Evolutionary conservation across 2,888 invertebrate genomes (phyloP).

Genomic region (Lasioglossum zephyrum): DNA sequence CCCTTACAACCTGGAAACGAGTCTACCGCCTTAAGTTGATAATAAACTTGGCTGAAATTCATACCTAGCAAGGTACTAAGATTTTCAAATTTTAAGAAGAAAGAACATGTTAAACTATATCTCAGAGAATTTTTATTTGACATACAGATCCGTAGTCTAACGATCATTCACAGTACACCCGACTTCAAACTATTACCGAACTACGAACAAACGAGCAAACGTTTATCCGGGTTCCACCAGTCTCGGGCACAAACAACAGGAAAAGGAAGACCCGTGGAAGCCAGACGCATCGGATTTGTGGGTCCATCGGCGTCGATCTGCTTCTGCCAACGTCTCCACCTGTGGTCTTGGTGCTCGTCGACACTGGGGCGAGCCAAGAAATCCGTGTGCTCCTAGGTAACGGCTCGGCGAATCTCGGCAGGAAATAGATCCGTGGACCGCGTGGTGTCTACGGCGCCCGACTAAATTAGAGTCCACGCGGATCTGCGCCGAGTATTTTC

Average conservation of each 20-base stretch:
- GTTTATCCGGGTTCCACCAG: constrained; percentile 53
- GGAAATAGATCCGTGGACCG: constrained; percentile 81
- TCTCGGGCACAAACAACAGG: constrained; percentile 22
- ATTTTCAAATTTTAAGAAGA: background rate
- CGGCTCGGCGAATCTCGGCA: constrained; percentile 63
- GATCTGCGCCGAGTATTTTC: constrained; percentile 70
- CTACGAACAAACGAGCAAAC: constrained; percentile 7
- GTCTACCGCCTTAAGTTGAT: no score
- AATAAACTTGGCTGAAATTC: no score
- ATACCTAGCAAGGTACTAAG: background rate
- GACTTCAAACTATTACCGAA: background rate
- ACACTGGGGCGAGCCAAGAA: constrained; percentile 65
- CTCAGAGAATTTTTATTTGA: background rate
- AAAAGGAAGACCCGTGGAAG: constrained; percentile 38
- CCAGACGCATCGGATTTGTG: constrained; percentile 65
- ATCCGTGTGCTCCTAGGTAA: constrained; percentile 67
- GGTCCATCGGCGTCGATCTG: constrained; percentile 52
- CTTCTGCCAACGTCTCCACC: constrained; percentile 38
- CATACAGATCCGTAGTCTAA: background rate
- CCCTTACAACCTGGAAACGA: no score
- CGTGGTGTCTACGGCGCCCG: constrained; percentile 83
- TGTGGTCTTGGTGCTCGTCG: constrained; percentile 34
- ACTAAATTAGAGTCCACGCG: constrained; percentile 83
- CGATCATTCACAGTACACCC: background rate
- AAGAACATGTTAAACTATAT: background rate